Evolutionary conservation across 1,140 invertebrate genomes (phyloP), one percentile per base, ranked within the genome.

Genomic region (Prorops nasuta): DNA sequence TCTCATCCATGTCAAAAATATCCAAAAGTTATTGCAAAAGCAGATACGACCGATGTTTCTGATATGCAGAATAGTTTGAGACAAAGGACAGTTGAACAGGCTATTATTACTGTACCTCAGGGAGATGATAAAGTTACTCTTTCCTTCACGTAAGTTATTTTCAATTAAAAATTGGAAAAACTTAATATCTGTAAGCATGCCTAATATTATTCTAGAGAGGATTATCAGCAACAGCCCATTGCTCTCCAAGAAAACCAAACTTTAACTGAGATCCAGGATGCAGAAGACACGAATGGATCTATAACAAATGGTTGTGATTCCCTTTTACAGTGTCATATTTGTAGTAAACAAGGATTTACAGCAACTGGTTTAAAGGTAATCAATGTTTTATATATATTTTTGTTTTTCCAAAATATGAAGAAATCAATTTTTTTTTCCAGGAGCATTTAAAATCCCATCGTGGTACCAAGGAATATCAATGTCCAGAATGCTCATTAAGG

Each of bases 391-490:
- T 7, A 44, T 40, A 48, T 21, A 28, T 38, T 52, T n/a, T 44
- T 4, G 7, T 20, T 32, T 28, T 10, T 37, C 44, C 12, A 8
- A 42, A 10, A 19, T 34, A 16, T 37, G 18, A 24, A 19, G 35
- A 21, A 14, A 9, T 14, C 9, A 32, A 32, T 43, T 43, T 12
- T 9, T 58, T 7, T 32, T 60, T 83, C 16, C 77, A 84, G 69
- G 77, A 81, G 50, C 84, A 86, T 63, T 66, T 82, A 15, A 76
- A 79, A 44, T 83, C 78, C 2, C 84, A 86, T 66, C 55, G 58
- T 12, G 64, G 61, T 10, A 38, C 43, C 0, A 73, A 68, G 44
- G 62, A 66, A 32, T 75, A 65, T 22, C 58, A 68, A 16, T 84
- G 81, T 55, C 53, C 66, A 2, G 64, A 71, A 32, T 84, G 82